These are phyloP conservation scores for Penelope pileata DNA, from an alignment of 2,113 vertebrate genomes.

Conservation along the genomic window DNA sequence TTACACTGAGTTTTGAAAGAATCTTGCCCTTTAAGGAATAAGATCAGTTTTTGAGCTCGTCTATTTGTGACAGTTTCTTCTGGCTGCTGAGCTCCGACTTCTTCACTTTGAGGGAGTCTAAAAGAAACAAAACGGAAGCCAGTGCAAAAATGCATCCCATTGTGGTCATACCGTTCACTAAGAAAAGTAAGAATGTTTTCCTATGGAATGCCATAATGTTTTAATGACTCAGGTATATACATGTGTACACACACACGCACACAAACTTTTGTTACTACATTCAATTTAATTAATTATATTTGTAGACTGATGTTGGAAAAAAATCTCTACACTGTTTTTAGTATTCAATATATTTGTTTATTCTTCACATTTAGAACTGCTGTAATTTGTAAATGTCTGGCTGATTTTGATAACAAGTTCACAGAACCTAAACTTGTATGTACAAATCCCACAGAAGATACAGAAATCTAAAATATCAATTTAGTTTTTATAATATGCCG, in stretches of 20 bases:
- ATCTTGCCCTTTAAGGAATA: neutral
- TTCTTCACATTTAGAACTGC: neutral
- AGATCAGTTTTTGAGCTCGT: neutral
- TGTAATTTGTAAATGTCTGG: neutral
- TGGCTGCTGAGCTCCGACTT: neutral
- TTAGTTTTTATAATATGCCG: neutral
- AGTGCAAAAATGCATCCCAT: neutral
- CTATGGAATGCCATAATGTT: neutral
- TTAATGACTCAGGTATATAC: neutral
- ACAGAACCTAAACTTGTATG: neutral
- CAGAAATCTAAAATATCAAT: neutral
- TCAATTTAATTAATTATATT: neutral
- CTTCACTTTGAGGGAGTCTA: neutral
- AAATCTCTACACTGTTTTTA: neutral
- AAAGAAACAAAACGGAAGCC: neutral
- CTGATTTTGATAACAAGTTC: neutral
- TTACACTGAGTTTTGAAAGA: neutral
- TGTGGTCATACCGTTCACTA: neutral
- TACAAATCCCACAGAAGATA: neutral
- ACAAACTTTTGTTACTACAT: neutral
- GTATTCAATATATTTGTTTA: neutral
- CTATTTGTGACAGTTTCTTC: neutral
- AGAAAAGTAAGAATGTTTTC: neutral
- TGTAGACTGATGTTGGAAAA: neutral
- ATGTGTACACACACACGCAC: neutral